phyloP scores from a whole-genome alignment of 2,113 vertebrate genomes.

The Zootoca vivipara region DNA sequence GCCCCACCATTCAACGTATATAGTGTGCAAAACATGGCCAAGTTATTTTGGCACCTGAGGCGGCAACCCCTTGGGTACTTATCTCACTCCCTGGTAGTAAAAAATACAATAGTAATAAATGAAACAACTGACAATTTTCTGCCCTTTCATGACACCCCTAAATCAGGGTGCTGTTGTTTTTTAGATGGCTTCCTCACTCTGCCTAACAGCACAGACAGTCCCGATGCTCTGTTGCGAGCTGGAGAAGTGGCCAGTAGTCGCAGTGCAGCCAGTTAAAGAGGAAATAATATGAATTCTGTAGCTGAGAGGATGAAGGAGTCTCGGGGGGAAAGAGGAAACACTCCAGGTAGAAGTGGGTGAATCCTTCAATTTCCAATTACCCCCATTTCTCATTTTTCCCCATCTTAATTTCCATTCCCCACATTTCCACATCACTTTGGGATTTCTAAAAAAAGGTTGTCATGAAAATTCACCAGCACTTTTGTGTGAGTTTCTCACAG shows the following conservation, averaged over 20 bases:
- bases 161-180: neutral
- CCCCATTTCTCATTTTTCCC: no score
- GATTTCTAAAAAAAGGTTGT: no score
- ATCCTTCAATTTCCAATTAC: no score
- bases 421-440: no score
- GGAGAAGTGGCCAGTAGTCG: neutral
- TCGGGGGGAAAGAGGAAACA: neutral
- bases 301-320: neutral
- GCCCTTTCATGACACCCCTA: neutral
- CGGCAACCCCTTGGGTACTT: neutral
- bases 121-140: neutral
- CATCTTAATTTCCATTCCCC: no score
- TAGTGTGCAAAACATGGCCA: neutral
- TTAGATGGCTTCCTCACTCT: neutral
- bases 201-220: neutral
- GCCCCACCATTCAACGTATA: neutral
- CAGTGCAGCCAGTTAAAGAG: neutral
- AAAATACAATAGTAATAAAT: neutral
- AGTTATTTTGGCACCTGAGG: neutral
- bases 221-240: neutral
- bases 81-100: neutral
- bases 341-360: neutral
- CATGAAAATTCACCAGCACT: no score
- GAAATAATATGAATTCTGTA: neutral
- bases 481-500: no score